Evolutionary conservation across 2,888 invertebrate genomes (phyloP), one percentile per base, ranked within the genome.

Genomic region (Adelphocoris suturalis): DNA sequence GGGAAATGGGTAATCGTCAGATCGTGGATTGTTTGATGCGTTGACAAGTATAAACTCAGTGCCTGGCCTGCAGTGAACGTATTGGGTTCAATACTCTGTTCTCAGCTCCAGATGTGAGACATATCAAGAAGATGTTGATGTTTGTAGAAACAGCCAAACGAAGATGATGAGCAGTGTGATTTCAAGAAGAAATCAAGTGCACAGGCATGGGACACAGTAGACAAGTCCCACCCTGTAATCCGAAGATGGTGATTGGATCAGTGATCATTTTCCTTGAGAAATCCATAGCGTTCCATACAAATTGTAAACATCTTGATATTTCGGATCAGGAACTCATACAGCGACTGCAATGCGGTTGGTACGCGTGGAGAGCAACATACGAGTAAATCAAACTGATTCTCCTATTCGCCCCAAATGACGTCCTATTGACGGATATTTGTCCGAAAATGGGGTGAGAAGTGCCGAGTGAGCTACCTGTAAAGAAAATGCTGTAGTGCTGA

Each of bases 401-500:
- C 86, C 76, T 76, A 86, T 85, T 57, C 68, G 86, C 75, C 86
- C 48, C 86, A 86, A 68, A 37, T 85, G 86, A 68, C 68, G 86
- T 86, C 55, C 68, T 86, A 89, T 55, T 81, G 81, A 81, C 88
- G 47, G 68, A 78, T 80, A 37, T 81, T 89, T 75, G 86, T 86
- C 86, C 68, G 86, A 68, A 86, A 86, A 86, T 28, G 68, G 81
- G 57, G 89, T 57, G 68, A 78, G 82, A 13, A 37, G 81, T 37
- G 81, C 89, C 80, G 80, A 80, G 57, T 89, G 81, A 89, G 87
- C 85, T 90, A 92, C 92, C 92, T 92, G 92, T 92, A 92, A 92
- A 92, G 91, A 91, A 92, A 92, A 92, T 91, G 91, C 92, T 92
- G 90, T 91, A 92, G 91, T 91, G 88, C 91, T 91, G 90, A 91